Evolutionary conservation across 1,140 invertebrate species (phyloP).

Genomic region (Elymnias hypermnestra): DNA sequence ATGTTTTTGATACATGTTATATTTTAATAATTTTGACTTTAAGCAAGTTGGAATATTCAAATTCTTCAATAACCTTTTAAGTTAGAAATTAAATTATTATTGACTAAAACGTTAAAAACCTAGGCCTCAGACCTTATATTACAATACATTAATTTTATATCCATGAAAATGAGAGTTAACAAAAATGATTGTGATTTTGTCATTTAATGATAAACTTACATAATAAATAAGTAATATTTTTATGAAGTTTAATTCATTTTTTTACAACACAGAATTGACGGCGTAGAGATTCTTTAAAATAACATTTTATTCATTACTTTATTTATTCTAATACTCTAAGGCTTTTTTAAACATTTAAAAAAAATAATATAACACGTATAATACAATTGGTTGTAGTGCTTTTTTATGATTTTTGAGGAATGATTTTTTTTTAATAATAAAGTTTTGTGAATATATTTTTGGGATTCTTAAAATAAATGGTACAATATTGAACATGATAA

Average conservation of each 20-base stretch:
- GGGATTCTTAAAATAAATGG: too few relatives aligned
- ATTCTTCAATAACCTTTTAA: too few relatives aligned
- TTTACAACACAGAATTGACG: constrained; percentile 71
- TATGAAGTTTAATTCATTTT: constrained; percentile 37
- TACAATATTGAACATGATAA: constrained; percentile 40
- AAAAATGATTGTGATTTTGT: constrained; percentile 15
- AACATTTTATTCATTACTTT: constrained; percentile 51
- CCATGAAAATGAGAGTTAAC: constrained; percentile 10
- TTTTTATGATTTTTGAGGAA: too few relatives aligned
- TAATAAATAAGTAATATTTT: constrained; percentile 41
- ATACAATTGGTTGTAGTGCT: too few relatives aligned
- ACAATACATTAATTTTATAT: constrained; percentile 7
- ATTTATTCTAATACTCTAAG: constrained; percentile 52
- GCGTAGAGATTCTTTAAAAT: constrained; percentile 68
- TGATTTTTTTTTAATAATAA: neutral
- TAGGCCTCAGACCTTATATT: constrained; percentile 3
- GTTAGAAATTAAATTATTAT: too few relatives aligned
- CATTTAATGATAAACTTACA: constrained; percentile 29
- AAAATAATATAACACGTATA: constrained; percentile 24
- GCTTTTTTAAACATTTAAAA: constrained; percentile 22
- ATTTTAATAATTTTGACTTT: too few relatives aligned
- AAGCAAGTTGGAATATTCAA: too few relatives aligned
- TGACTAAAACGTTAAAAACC: too few relatives aligned
- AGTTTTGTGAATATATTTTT: neutral
- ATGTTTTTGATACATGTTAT: too few relatives aligned